Evolutionary conservation across 2,797 vertebrate species (phyloP).

Genomic region (Meriones psammophilus): DNA sequence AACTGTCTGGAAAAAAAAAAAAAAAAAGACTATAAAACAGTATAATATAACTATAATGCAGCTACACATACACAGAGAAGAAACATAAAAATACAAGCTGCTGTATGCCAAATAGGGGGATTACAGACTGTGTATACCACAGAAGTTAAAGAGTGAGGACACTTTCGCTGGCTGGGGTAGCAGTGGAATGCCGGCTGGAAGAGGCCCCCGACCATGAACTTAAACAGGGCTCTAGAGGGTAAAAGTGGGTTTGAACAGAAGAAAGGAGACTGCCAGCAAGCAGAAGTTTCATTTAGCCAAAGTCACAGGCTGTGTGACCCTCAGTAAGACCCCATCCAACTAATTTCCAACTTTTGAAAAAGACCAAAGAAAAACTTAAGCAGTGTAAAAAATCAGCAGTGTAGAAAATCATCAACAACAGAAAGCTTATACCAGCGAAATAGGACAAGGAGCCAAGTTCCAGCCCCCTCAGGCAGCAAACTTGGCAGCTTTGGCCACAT

Average conservation of each 20-base stretch:
- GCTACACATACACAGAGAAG: background rate
- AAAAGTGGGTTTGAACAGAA: constrained; percentile 30
- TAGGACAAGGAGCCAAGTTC: background rate
- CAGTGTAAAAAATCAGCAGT: background rate
- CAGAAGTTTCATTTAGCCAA: constrained; percentile 39
- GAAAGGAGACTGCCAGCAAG: background rate
- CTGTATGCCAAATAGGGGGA: background rate
- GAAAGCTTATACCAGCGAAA: no score
- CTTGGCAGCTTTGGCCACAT: background rate
- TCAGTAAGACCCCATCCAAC: background rate
- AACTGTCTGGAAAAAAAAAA: no score
- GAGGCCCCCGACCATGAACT: background rate
- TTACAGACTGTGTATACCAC: background rate
- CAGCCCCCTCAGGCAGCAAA: background rate
- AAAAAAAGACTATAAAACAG: constrained; percentile 8
- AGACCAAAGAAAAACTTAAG: background rate
- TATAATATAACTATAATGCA: constrained; percentile 34
- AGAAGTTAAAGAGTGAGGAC: constrained; percentile 36
- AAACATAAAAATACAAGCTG: constrained; percentile 23
- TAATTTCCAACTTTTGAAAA: background rate
- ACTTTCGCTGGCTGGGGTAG: background rate
- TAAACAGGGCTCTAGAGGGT: constrained; percentile 23
- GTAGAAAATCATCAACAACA: background rate
- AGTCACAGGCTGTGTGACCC: background rate
- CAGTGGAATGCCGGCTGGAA: constrained; percentile 1